Base-by-base conservation (phyloP, 2,888 invertebrate genomes). In the Hirtodrosophila duncani region DNA sequence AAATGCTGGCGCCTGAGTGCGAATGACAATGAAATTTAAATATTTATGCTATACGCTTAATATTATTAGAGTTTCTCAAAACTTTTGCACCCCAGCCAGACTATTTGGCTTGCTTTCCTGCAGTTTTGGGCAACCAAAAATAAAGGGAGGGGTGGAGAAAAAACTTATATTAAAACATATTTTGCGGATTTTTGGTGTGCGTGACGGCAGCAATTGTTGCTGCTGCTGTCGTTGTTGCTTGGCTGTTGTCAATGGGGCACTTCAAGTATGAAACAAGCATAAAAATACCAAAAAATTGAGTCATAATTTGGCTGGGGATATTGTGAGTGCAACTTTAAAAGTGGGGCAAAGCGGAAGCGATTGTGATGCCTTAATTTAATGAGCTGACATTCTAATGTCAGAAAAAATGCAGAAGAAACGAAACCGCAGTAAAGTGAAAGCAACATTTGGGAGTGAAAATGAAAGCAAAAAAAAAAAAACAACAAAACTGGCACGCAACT, bases 21-120 rank as follows among this genome's bases (percentile, higher is more conserved):
- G 71, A 75, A 72, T 78, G 77, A 75, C 78, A 77, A 78, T 78
- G 77, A 77, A 77, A 77, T 78, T 77, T 77, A 78, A 77, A 77
- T 77, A 78, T 77, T 77, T 78, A 78, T 78, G 72, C 72, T 68
- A 77, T 81, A 79, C 77, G 75, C 82, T 77, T 77, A 81, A 77
- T 79, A 69, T 69, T 75, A 75, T 75, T 75, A 74, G 75, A 75
- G 61, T 74, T 77, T 23, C 63, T 65, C 46, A 45, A 63, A 80
- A 71, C 53, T 59, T 75, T 78, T 38, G 13, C 5, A 6, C 7
- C 7, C 18, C 24, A 24, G 34, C 14, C 31, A 33, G 39, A 30
- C 49, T 30, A 38, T 33, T 51, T 26, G 20, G 20, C 27, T 27
- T n/a, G 7, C 31, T 38, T 37, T 24, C 11, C 21, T 33, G 41